Percentiles rank a stretch among this genome's conserved stretches.
Evolutionary conservation across 1,140 invertebrate genomes (phyloP).

Genomic region (Oryzaephilus surinamensis): DNA sequence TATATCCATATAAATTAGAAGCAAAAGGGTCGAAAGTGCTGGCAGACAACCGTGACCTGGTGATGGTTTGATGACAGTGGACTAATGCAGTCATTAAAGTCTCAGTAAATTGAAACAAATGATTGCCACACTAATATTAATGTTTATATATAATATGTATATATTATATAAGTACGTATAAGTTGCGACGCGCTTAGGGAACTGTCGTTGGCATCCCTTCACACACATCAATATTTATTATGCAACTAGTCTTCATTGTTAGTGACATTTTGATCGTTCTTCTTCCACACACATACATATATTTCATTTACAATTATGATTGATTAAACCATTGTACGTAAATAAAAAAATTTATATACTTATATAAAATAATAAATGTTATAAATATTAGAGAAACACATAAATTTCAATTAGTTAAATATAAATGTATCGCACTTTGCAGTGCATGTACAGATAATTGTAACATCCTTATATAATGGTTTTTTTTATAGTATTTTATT

Average conservation of each 20-base stretch:
- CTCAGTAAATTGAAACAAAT: slow-evolving; percentile 30
- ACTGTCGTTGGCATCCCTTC: slow-evolving; percentile 31
- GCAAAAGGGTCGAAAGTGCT: slow-evolving; percentile 14
- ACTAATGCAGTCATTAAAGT: slow-evolving; percentile 23
- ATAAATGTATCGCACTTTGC: slow-evolving; percentile 9
- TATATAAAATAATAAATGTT: no score
- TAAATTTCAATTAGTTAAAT: slow-evolving; percentile 11
- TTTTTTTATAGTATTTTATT: no score
- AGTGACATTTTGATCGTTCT: slow-evolving; percentile 29
- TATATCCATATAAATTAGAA: slow-evolving; percentile 15
- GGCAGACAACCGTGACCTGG: slow-evolving; percentile 9
- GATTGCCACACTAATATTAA: slow-evolving; percentile 14
- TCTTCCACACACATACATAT: slow-evolving; percentile 13
- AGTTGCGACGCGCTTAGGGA: slow-evolving; percentile 24
- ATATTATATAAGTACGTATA: no score
- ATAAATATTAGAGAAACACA: slow-evolving; percentile 7
- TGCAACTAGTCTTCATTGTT: slow-evolving; percentile 32
- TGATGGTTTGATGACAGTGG: slow-evolving; percentile 20
- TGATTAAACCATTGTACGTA: slow-evolving; percentile 10
- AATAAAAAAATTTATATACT: no score
- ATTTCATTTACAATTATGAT: slow-evolving; percentile 9
- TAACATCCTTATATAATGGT: no score
- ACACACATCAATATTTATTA: slow-evolving; percentile 35
- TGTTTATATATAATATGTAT: no score
- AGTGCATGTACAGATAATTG: no score